Evolutionary conservation across 2,797 vertebrate genomes (phyloP), one percentile per base, ranked within the genome.

Genomic region (Acanthopagrus latus): DNA sequence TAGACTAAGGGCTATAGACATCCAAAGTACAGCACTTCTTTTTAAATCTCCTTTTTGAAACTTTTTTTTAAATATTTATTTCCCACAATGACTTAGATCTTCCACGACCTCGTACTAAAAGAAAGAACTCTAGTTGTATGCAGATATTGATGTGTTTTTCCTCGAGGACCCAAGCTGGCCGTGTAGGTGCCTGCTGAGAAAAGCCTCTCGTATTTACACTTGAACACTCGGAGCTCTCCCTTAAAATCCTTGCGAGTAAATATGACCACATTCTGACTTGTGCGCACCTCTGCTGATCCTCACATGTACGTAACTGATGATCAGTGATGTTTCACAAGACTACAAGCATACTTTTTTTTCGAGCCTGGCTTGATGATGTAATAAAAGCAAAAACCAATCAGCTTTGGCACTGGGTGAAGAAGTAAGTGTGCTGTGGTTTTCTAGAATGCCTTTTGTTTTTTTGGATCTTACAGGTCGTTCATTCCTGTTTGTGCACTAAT

Each of bases 1-100:
- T 89, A 89, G 93, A 95, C 94, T 94, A 95, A 95, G 91, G 94
- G 92, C 93, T 94, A 94, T 93, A 92, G 91, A 96, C 95, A 94
- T 94, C 91, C 92, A 94, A 94, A 92, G 89, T 91, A 95, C 94
- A 95, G 91, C 92, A 95, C 91, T 94, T 90, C 44, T 46, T 80
- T 94, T 90, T 90, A 59, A 90, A 86, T 88, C 72, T 89, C 79
- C 78, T 71, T 79, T 38, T 88, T 78, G 63, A 77, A 62, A 68
- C 62, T 33, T 63, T 38, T 38, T 38, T 38, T 38, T 33, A 38
- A 46, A 16, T 66, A 86, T 85, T 87, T 75, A 83, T 84, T 87
- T 89, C 77, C 81, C 90, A 88, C 68, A 87, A 84, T 82, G 21
- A 85, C 83, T 73, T 84, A 38, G 62, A 76, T 83, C 79, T 85